These are phyloP conservation scores for Nesogale talazaci DNA, from an alignment of 2,113 vertebrate species.

Conservation along the genomic window DNA sequence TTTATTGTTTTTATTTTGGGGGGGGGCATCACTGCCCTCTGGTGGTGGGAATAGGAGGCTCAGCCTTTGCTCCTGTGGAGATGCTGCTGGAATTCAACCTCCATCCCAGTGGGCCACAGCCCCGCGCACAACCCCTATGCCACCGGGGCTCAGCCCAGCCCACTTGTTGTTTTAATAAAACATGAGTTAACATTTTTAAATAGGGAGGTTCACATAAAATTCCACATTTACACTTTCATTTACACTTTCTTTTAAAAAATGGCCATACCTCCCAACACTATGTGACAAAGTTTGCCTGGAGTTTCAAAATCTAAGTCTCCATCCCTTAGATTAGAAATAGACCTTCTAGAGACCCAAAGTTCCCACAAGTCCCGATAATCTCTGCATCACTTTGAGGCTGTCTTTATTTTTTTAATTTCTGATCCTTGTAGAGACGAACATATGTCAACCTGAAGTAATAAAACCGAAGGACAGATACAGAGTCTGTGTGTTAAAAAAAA, in stretches of 20 bases:
- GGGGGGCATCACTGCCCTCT: too few species aligned
- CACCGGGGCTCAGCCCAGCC: too few species aligned
- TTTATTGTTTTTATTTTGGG: too few species aligned
- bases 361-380: neutral
- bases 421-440: neutral
- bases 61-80: too few species aligned
- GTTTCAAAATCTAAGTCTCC: neutral
- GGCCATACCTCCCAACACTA: neutral
- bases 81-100: too few species aligned
- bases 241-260: neutral
- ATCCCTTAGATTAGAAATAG: neutral
- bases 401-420: neutral
- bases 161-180: neutral
- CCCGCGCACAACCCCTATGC: too few species aligned
- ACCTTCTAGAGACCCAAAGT: neutral
- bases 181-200: neutral
- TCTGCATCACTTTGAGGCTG: neutral
- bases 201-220: neutral
- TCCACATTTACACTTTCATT: constrained; percentile 6
- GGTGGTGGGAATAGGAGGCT: too few species aligned
- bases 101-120: too few species aligned
- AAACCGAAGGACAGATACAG: neutral
- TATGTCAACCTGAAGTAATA: neutral
- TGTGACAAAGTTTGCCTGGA: too few species aligned
- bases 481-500: neutral